These are phyloP conservation scores for Bostrychus sinensis DNA, from an alignment of 2,113 vertebrate species.

Conservation along the genomic window DNA sequence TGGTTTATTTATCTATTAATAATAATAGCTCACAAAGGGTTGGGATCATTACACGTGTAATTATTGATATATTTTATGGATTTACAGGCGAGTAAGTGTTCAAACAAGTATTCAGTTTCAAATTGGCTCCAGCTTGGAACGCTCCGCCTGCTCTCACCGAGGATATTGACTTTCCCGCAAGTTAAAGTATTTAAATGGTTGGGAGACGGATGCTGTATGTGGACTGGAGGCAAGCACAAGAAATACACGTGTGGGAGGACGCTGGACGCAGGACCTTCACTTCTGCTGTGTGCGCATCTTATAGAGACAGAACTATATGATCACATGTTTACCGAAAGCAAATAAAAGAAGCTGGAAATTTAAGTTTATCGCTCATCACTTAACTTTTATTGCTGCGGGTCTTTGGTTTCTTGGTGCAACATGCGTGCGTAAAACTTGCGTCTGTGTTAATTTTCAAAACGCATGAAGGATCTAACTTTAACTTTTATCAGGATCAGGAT, in stretches of 20 bases:
- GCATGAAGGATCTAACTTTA: constrained; percentile 34
- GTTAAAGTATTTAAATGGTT: constrained; percentile 75
- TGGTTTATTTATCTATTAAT: neutral
- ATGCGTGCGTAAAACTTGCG: constrained; percentile 52
- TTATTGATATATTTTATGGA: constrained; percentile 12
- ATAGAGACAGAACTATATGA: constrained; percentile 23
- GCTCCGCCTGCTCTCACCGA: constrained; percentile 72
- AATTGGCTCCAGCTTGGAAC: constrained; percentile 62
- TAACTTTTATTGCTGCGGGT: constrained; percentile 9
- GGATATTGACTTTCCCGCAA: constrained; percentile 74
- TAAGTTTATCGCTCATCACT: neutral
- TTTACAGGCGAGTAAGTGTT: constrained; percentile 46
- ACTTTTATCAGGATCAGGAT: constrained; percentile 1
- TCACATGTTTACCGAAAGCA: constrained; percentile 11
- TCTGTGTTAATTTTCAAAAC: constrained; percentile 6
- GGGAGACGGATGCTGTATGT: constrained; percentile 64
- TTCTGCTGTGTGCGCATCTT: constrained; percentile 32
- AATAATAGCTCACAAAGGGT: neutral
- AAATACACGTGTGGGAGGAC: constrained; percentile 75
- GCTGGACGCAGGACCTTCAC: constrained; percentile 68
- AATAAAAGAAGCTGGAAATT: constrained; percentile 14
- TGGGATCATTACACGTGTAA: constrained; percentile 1
- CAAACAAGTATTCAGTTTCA: constrained; percentile 69
- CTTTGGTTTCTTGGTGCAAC: constrained; percentile 28
- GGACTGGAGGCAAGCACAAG: constrained; percentile 69